Evolutionary conservation across 2,888 invertebrate species (phyloP), one percentile per base, ranked within the genome.

Genomic region (Phrixothrix hirtus): DNA sequence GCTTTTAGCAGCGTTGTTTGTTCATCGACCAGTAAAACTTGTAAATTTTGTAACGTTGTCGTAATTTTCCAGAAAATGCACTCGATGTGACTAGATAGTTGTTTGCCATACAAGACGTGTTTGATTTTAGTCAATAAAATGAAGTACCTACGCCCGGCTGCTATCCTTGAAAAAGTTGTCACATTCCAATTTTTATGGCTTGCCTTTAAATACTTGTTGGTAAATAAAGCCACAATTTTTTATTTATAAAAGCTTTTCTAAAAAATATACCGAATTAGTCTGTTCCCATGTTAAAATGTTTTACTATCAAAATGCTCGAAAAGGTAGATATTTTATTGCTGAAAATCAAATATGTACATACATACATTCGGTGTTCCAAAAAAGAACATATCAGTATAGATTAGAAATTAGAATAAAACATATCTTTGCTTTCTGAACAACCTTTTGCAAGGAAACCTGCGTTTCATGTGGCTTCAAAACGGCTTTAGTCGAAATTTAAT

Each of bases 41-140:
- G 71, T 71, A 72, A 67, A 70, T 72, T 71, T 71, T 71, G 68
- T 71, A 72, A 69, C 63, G 68, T 69, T 67, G 69, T 65, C 54
- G 62, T 64, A 62, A 60, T 67, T 62, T 64, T 60, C 61, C 61
- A 60, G 56, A 49, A 53, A 48, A 53, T 55, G 60, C 63, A 64
- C 64, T 64, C 59, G 61, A 60, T 59, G 61, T 61, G 54, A 50
- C 39, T 55, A 55, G 49, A 32, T 55, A 55, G 50, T 37, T 46
- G 55, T 55, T 55, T 49, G 49, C 43, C 54, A 48, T 55, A 42
- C 49, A 55, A 49, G 35, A 15, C 54, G 47, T 49, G 14, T 41
- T 45, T 55, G 35, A 55, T 45, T 55, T 55, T 49, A 49, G 16
- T 12, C 16, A 30, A 37, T 16, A 30, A 36, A 17, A 17, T 36